Conservation (phyloP, 2,888 invertebrate genomes). For the Parthenolecanium corni region DNA sequence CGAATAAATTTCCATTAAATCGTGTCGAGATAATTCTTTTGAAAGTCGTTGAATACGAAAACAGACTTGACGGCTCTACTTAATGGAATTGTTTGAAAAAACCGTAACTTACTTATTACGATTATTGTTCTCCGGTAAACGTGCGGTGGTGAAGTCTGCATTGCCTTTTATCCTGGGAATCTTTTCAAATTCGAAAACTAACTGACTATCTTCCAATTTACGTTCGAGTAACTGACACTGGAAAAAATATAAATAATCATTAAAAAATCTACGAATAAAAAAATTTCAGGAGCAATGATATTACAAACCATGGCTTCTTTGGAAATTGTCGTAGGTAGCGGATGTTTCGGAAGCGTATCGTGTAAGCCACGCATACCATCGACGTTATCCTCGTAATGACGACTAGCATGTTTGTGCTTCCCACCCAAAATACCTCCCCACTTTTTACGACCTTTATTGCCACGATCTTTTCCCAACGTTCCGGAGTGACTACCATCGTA, state of each 20-base stretch:
- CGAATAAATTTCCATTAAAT: too few species aligned
- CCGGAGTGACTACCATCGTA: slow-evolving; percentile 45
- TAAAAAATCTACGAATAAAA: neutral
- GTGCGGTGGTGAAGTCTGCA: slow-evolving; percentile 59
- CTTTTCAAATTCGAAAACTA: slow-evolving; percentile 74
- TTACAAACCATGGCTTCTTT: slow-evolving; percentile 63
- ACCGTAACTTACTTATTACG: slow-evolving; percentile 45
- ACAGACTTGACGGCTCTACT: too few species aligned
- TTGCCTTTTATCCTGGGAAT: slow-evolving; percentile 58
- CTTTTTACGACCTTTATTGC: slow-evolving; percentile 41
- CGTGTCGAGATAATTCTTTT: too few species aligned
- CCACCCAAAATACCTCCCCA: slow-evolving; percentile 48
- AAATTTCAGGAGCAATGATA: slow-evolving; percentile 9
- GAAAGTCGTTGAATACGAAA: too few species aligned
- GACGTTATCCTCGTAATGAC: slow-evolving; percentile 24
- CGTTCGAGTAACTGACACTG: slow-evolving; percentile 54
- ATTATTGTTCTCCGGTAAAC: slow-evolving; percentile 52
- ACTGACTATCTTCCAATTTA: slow-evolving; percentile 59
- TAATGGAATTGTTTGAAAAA: too few species aligned
- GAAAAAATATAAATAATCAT: slow-evolving; percentile 33
- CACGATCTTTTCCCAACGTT: slow-evolving; percentile 51
- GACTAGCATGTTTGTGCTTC: slow-evolving; percentile 37
- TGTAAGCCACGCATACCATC: slow-evolving; percentile 23
- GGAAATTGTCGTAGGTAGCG: slow-evolving; percentile 55
- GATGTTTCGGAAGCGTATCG: slow-evolving; percentile 31